phyloP scores from a whole-genome alignment of 2,797 vertebrate species.

The Rhodeus uyekii region DNA sequence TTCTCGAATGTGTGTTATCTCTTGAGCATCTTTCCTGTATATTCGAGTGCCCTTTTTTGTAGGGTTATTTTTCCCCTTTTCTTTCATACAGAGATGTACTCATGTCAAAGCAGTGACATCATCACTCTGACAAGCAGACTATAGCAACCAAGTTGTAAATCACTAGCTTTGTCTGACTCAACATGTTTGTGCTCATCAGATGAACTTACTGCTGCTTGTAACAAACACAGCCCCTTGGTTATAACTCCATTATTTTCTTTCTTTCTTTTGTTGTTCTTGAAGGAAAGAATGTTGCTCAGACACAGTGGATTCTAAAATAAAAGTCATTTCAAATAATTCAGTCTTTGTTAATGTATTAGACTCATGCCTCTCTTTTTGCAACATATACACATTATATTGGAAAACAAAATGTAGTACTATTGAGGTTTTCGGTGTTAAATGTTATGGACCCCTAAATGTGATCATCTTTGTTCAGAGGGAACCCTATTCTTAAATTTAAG shows the following conservation, averaged over 20 bases:
- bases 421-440: not conserved
- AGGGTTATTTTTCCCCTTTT: conserved; percentile 32
- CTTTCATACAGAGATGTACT: conserved; percentile 12
- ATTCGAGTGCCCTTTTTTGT: conserved; percentile 50
- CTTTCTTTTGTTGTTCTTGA: not conserved
- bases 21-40: conserved; percentile 20
- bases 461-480: not conserved
- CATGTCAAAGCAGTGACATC: conserved; percentile 20
- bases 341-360: not conserved
- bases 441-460: not conserved
- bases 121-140: not conserved
- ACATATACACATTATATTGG: not conserved
- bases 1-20: conserved; percentile 49
- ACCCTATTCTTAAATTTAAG: not conserved
- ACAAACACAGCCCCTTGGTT: conserved; percentile 9
- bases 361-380: not conserved
- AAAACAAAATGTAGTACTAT: not conserved
- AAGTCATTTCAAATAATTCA: not conserved
- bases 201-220: not conserved
- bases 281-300: conserved; percentile 8
- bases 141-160: not conserved
- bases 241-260: not conserved
- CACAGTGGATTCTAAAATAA: conserved; percentile 24
- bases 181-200: not conserved
- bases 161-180: not conserved